These are phyloP conservation scores for Tipula vernalis DNA, from an alignment of 2,888 invertebrate genomes.

Conservation along the genomic window DNA sequence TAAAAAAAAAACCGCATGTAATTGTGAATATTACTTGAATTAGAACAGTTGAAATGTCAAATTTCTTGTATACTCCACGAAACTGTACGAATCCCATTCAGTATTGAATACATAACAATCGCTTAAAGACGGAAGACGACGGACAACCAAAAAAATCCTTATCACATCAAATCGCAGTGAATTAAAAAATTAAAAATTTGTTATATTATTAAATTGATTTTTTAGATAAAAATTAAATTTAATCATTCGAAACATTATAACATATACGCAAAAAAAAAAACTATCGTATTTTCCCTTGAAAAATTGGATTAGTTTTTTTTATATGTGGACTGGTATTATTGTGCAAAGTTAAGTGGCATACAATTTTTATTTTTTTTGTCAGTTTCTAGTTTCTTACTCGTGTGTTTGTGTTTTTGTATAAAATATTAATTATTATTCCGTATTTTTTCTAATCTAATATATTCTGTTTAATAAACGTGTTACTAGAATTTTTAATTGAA, in stretches of 20 bases:
- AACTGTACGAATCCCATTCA: not conserved
- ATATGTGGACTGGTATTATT: not conserved
- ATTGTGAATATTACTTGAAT: not conserved
- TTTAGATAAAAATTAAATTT: not conserved
- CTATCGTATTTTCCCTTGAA: not conserved
- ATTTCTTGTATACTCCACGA: not conserved
- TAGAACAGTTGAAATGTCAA: not conserved
- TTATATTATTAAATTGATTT: not conserved
- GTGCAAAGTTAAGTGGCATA: not conserved
- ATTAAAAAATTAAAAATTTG: not conserved
- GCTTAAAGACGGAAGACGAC: not conserved
- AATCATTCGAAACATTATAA: not conserved
- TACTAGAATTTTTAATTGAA: not conserved
- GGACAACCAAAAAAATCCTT: not conserved
- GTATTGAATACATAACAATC: not conserved
- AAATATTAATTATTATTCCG: not conserved
- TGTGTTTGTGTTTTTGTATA: not conserved
- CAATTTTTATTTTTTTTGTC: not conserved
- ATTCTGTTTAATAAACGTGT: not conserved
- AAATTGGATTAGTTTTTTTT: not conserved
- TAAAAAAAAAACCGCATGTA: not conserved
- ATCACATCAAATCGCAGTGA: not conserved
- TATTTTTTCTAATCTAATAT: not conserved
- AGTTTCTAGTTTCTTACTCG: not conserved
- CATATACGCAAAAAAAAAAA: not conserved